Evolutionary conservation across 1,140 invertebrate species (phyloP), one percentile per base, ranked within the genome.

Genomic region (Coelopa frigida): DNA sequence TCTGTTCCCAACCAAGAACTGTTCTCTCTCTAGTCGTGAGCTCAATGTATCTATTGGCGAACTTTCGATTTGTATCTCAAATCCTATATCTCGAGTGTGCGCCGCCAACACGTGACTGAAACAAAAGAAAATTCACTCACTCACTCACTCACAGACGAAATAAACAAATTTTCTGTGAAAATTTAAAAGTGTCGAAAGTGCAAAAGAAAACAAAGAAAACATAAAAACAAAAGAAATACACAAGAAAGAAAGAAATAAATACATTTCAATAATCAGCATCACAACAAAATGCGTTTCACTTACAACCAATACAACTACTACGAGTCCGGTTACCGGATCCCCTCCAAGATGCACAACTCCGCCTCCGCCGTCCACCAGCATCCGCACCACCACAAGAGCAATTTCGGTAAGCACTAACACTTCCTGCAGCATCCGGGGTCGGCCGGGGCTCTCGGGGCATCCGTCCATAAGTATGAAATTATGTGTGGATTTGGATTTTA

Each of bases 221-320:
- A 15, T 7, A 43, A 8, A 29, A 43, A 17, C 24, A 26, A 11
- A 22, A 31, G 8, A 37, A 37, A 15, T 37, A 37, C 11, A 23
- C 32, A 35, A 8, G 26, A 21, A 8, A 11, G 15, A 20, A 40
- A 40, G 4, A 8, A 10, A 36, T 36, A 8, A 36, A 36, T n/a
- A 17, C 12, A 7, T 10, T 10, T 36, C 7, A 15, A n/a, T 6
- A 8, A 32, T 10, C n/a, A 14, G 17, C 5, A n/a, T 14, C 18
- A 36, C 39, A 35, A 5, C 33, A 50, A 18, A 59, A 66, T 66
- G 62, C 62, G 62, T 50, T 66, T 66, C 57, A 66, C 62, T 44
- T 66, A 66, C 54, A 66, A 66, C 58, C 62, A 66, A 53, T 66
- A 65, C 55, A 66, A 63, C 54, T 59, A 66, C 53, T 66, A 62